Evolutionary conservation across 2,888 invertebrate genomes (phyloP).

Genomic region (Mycalesis mineus): DNA sequence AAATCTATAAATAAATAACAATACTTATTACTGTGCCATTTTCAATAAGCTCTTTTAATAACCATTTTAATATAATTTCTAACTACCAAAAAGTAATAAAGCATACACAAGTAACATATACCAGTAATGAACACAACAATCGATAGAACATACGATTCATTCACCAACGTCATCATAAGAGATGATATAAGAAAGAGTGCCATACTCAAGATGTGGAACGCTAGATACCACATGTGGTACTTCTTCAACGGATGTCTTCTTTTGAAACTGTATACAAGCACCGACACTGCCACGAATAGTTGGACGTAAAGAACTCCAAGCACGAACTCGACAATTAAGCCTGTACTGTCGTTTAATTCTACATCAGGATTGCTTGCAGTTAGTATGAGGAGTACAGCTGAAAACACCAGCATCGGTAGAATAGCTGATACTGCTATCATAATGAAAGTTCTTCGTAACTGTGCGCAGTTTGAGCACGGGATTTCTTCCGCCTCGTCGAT

Average conservation of each 20-base stretch:
- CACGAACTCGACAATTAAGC: slow-evolving; percentile 46
- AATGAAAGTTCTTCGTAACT: slow-evolving; percentile 45
- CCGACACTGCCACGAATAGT: slow-evolving; percentile 49
- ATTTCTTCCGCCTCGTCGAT: slow-evolving; percentile 48
- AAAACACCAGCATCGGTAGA: slow-evolving; percentile 52
- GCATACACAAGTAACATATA: slow-evolving; percentile 41
- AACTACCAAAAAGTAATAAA: slow-evolving; percentile 39
- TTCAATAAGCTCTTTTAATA: background rate
- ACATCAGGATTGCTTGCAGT: slow-evolving; percentile 34
- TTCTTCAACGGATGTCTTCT: slow-evolving; percentile 42
- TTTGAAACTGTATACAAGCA: slow-evolving; percentile 48
- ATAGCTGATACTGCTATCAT: slow-evolving; percentile 53
- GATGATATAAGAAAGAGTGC: slow-evolving; percentile 41
- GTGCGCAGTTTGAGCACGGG: slow-evolving; percentile 45
- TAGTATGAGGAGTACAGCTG: slow-evolving; percentile 42
- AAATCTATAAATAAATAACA: no score
- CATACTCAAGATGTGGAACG: slow-evolving; percentile 48
- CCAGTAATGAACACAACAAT: slow-evolving; percentile 35
- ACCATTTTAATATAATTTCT: slow-evolving; percentile 30
- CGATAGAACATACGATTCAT: slow-evolving; percentile 37
- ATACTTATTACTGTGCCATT: no score
- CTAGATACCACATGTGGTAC: slow-evolving; percentile 50
- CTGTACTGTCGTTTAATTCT: slow-evolving; percentile 35
- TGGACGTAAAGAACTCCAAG: slow-evolving; percentile 52
- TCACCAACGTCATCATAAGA: slow-evolving; percentile 42